phyloP scores from a whole-genome alignment of 2,888 invertebrate genomes.

The Cephus pulcher region DNA sequence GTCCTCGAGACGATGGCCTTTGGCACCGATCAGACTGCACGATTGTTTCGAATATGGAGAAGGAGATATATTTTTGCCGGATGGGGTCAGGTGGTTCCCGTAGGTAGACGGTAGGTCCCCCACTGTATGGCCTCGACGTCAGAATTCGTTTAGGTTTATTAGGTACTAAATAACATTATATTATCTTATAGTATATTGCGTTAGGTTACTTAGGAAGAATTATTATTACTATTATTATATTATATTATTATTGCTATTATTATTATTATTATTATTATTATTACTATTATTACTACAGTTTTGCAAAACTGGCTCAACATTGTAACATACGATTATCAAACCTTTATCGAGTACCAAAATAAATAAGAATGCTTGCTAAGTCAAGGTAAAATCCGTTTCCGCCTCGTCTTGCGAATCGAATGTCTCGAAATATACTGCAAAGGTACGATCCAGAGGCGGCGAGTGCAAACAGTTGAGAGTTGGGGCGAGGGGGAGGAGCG shows the following conservation, averaged over 20 bases:
- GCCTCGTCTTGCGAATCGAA: background rate
- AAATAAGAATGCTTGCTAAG: conserved; percentile 64
- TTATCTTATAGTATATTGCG: conserved; percentile 57
- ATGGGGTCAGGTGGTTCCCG: background rate
- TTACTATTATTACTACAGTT: conserved; percentile 43
- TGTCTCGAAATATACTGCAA: no score
- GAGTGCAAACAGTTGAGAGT: no score
- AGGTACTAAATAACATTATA: conserved; percentile 60
- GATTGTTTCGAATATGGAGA: background rate
- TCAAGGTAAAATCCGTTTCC: conserved; percentile 32
- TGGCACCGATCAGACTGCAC: no score
- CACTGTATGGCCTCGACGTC: conserved; percentile 45
- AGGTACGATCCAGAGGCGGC: no score
- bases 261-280: conserved; percentile 42
- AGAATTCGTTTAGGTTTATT: conserved; percentile 57
- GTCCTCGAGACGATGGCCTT: no score
- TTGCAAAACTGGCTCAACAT: conserved; percentile 61
- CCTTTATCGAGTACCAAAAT: conserved; percentile 63
- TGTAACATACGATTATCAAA: conserved; percentile 63
- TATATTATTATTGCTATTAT: conserved; percentile 43
- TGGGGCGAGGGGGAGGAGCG: background rate
- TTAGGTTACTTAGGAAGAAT: conserved; percentile 62
- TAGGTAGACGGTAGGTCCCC: conserved; percentile 44
- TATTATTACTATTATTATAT: conserved; percentile 55
- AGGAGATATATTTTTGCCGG: background rate